Evolutionary conservation across 2,113 vertebrate species (phyloP).

Genomic region (Cavia aperea): DNA sequence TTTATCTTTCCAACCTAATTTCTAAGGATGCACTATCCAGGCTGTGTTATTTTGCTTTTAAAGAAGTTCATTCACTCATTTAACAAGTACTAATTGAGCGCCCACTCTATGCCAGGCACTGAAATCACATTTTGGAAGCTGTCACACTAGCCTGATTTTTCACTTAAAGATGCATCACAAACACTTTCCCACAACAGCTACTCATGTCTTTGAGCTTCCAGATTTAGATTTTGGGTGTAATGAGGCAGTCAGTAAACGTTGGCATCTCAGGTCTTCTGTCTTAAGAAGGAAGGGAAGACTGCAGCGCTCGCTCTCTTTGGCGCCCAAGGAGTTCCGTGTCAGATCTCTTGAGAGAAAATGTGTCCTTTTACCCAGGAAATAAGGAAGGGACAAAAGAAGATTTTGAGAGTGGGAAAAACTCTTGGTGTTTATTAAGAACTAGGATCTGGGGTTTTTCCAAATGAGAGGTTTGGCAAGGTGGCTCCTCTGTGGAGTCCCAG

Average conservation of each 20-base stretch:
- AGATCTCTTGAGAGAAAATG: constrained; percentile 2
- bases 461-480: not conserved
- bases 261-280: constrained; percentile 43
- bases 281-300: constrained; percentile 42
- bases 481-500: not conserved
- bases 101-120: constrained; percentile 42
- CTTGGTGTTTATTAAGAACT: not conserved
- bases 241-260: constrained; percentile 60
- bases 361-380: constrained; percentile 4
- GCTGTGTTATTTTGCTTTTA: constrained; percentile 37
- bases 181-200: constrained; percentile 45
- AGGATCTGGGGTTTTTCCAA: constrained; percentile 3
- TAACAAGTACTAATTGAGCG: constrained; percentile 47
- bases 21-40: constrained; percentile 21
- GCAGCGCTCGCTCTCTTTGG: not conserved
- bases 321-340: not conserved
- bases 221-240: constrained; percentile 64
- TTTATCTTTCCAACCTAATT: not conserved
- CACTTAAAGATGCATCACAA: constrained; percentile 43
- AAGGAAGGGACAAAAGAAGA: not conserved
- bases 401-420: not conserved
- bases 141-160: constrained; percentile 52
- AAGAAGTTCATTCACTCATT: constrained; percentile 42
- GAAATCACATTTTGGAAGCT: constrained; percentile 44
- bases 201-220: constrained; percentile 49